Evolutionary conservation across 2,888 invertebrate genomes (phyloP), one percentile per base, ranked within the genome.

Genomic region (Heliconius ismenius): DNA sequence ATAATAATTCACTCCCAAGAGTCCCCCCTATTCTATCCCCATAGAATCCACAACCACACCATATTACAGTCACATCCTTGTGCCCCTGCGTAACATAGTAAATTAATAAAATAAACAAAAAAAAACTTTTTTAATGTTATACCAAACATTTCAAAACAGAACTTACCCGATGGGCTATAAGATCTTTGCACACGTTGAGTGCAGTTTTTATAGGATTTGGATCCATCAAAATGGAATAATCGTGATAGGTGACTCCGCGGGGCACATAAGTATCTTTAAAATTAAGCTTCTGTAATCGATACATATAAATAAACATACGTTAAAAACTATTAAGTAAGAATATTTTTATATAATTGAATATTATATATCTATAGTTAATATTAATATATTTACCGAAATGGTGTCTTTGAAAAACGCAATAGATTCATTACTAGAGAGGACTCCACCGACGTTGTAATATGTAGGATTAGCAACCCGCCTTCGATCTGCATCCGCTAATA

Each of bases 121-220:
- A 24, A 24, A 1, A 0, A 21, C 6, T 18, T 21, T 21, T 21
- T 9, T 21, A 0, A 6, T 9, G 54, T 54, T 24, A 4, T 60
- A n/a, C 4, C 24, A 24, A 11, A 24, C 11, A 60, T 24, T n/a
- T 21, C 4, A 11, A 11, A 62, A n/a, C 1, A 74, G 10, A n/a
- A 93, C 95, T 95, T 90, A 97, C 98, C 88, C 97, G 95, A 85
- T 97, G 96, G 43, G 97, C 96, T 83, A 99, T 98, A 36, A 99
- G 95, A 86, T 97, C 96, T 86, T 98, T 98, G 92, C 99, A 99
- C 64, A 99, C 98, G 86, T 97, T 98, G 76, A 98, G 95, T 1
- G 99, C 99, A 0, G 98, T 99, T 85, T 97, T 96, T 81, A 99
- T 99, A 0, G 99, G 99, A 93, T 99, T 99, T 63, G 97, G 96